phyloP scores from a whole-genome alignment of 2,797 vertebrate species.

The Peromyscus melanophrys region DNA sequence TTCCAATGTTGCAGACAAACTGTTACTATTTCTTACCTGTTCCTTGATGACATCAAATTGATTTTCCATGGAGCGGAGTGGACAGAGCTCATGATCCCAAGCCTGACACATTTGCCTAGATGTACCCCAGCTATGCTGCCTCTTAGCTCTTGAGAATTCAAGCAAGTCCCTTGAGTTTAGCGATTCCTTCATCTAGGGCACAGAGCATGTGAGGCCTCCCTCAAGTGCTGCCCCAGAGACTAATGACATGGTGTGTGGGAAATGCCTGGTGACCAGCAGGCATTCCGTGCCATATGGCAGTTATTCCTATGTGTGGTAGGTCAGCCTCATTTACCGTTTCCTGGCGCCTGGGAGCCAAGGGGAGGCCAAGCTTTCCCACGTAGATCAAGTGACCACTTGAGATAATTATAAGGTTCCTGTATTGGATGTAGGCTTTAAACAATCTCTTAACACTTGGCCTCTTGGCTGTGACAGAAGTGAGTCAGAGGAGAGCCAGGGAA shows the following conservation, averaged over 20 bases:
- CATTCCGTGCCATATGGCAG: constrained; percentile 38
- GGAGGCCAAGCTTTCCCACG: constrained; percentile 69
- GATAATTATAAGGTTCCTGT: constrained; percentile 72
- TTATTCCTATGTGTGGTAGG: neutral
- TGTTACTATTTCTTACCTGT: accelerated
- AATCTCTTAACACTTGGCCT: constrained; percentile 56
- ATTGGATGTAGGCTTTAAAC: constrained; percentile 14
- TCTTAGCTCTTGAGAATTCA: neutral
- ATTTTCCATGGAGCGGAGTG: accelerated
- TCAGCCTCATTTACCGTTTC: neutral
- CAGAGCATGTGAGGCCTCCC: neutral
- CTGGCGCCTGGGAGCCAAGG: neutral
- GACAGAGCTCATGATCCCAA: no score
- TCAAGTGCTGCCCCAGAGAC: neutral
- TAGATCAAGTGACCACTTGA: constrained; percentile 77
- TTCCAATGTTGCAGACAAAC: no score
- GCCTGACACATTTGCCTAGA: neutral
- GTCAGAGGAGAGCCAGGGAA: neutral
- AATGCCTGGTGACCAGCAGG: constrained; percentile 9
- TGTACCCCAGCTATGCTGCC: neutral
- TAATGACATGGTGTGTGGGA: neutral
- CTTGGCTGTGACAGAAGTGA: constrained; percentile 25
- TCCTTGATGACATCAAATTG: accelerated
- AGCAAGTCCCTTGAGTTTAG: neutral
- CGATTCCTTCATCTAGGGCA: neutral